Evolutionary conservation across 1,140 invertebrate species (phyloP).

Genomic region (Sycobia sp.): DNA sequence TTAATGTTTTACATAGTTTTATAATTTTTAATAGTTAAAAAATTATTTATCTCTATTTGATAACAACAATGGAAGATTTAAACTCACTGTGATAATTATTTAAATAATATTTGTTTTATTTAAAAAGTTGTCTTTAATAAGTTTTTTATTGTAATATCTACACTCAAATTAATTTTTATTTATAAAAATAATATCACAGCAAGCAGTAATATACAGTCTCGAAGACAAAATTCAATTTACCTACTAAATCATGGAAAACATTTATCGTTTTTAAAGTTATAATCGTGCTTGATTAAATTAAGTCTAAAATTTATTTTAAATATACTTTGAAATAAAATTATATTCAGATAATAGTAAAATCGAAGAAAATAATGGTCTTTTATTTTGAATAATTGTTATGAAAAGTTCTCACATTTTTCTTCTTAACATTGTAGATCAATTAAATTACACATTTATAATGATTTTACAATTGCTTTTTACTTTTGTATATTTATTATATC

Average conservation of each 20-base stretch:
- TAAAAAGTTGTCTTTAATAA: slow-evolving; percentile 6
- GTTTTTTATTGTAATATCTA: not conserved
- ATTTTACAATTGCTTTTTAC: not conserved
- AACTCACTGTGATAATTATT: slow-evolving; percentile 8
- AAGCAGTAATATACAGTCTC: slow-evolving; percentile 11
- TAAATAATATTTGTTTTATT: not conserved
- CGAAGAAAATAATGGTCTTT: slow-evolving; percentile 11
- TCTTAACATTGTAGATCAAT: not conserved
- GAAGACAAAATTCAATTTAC: slow-evolving; percentile 1
- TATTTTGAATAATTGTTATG: no score
- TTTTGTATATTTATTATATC: not conserved
- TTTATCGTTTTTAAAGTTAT: no score
- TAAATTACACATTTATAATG: slow-evolving; percentile 6
- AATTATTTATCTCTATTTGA: not conserved
- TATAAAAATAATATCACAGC: slow-evolving; percentile 19
- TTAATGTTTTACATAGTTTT: not conserved
- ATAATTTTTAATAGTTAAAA: not conserved
- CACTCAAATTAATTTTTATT: slow-evolving; percentile 16
- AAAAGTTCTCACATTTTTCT: slow-evolving; percentile 2
- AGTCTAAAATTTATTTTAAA: no score
- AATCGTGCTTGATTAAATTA: no score
- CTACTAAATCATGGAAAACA: no score
- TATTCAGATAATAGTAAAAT: not conserved
- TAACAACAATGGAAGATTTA: not conserved
- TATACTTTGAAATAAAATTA: slow-evolving; percentile 2